Evolutionary conservation across 2,113 vertebrate species (phyloP).

Genomic region (Gobio gobio): DNA sequence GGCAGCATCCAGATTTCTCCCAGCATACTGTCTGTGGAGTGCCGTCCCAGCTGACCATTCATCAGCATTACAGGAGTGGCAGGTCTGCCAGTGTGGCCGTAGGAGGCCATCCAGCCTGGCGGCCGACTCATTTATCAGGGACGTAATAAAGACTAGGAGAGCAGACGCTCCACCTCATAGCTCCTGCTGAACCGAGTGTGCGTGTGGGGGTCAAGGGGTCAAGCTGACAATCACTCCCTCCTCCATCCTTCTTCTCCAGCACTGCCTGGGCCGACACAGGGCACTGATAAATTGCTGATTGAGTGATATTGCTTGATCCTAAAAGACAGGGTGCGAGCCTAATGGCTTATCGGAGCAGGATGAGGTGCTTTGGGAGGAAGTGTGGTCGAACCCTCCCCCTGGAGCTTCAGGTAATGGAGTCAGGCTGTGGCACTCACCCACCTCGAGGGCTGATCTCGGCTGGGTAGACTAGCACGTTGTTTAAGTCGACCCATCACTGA

Average conservation of each 20-base stretch:
- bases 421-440: constrained; percentile 36
- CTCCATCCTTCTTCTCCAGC: constrained; percentile 12
- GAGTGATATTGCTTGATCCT: constrained; percentile 46
- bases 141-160: constrained; percentile 63
- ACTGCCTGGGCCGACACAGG: not conserved
- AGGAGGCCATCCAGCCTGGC: constrained; percentile 25
- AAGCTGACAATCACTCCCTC: constrained; percentile 34
- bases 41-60: constrained; percentile 10
- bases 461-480: not conserved
- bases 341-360: constrained; percentile 12
- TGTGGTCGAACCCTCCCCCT: not conserved
- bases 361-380: not conserved
- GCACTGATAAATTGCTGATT: constrained; percentile 54
- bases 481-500: constrained; percentile 43
- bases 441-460: constrained; percentile 41
- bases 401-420: constrained; percentile 46
- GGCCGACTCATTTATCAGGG: constrained; percentile 62
- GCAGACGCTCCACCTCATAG: not conserved
- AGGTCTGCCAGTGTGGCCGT: constrained; percentile 47
- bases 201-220: constrained; percentile 19
- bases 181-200: not conserved
- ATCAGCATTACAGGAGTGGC: constrained; percentile 62
- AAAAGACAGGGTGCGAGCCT: constrained; percentile 31
- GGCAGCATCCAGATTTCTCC: constrained; percentile 37
- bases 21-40: constrained; percentile 4